Evolutionary conservation across 2,888 invertebrate genomes (phyloP).

Genomic region (Cecidostiba fungosa): DNA sequence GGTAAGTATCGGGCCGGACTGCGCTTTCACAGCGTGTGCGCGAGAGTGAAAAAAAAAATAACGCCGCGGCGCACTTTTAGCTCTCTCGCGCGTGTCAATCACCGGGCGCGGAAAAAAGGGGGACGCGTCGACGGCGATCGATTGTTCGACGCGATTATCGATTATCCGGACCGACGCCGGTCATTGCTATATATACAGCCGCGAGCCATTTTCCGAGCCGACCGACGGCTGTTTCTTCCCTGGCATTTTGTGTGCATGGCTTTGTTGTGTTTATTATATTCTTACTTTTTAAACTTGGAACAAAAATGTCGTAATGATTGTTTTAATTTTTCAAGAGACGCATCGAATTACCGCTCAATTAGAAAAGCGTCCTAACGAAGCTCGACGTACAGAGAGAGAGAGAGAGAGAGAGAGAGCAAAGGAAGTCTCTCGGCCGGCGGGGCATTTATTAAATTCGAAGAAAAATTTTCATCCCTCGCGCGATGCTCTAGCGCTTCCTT

Average conservation of each 20-base stretch:
- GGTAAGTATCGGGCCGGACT: slow-evolving; percentile 53
- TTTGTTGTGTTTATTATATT: not conserved
- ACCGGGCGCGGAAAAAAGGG: slow-evolving; percentile 10
- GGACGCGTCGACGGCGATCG: slow-evolving; percentile 32
- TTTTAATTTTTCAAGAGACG: not conserved
- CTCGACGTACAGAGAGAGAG: slow-evolving; percentile 2
- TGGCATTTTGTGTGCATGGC: not conserved
- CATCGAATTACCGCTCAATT: slow-evolving; percentile 42
- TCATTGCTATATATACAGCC: slow-evolving; percentile 6
- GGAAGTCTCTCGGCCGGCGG: slow-evolving; percentile 7
- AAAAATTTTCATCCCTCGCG: slow-evolving; percentile 26
- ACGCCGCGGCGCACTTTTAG: slow-evolving; percentile 17
- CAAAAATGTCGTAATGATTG: not conserved
- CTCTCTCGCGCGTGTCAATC: slow-evolving; percentile 19
- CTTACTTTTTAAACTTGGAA: slow-evolving; percentile 17
- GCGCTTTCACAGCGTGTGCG: slow-evolving; percentile 33
- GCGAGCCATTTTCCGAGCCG: slow-evolving; percentile 45
- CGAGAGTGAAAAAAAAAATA: slow-evolving; percentile 4
- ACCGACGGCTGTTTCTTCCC: slow-evolving; percentile 34
- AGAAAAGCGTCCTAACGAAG: not conserved
- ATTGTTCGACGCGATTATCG: slow-evolving; percentile 60
- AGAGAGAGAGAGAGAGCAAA: too few species aligned
- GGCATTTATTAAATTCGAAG: slow-evolving; percentile 57
- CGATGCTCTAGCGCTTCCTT: slow-evolving; percentile 6
- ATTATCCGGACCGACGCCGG: slow-evolving; percentile 45